These are phyloP conservation scores for Hypolimnas misippus DNA, from an alignment of 2,888 invertebrate species.

Conservation along the genomic window DNA sequence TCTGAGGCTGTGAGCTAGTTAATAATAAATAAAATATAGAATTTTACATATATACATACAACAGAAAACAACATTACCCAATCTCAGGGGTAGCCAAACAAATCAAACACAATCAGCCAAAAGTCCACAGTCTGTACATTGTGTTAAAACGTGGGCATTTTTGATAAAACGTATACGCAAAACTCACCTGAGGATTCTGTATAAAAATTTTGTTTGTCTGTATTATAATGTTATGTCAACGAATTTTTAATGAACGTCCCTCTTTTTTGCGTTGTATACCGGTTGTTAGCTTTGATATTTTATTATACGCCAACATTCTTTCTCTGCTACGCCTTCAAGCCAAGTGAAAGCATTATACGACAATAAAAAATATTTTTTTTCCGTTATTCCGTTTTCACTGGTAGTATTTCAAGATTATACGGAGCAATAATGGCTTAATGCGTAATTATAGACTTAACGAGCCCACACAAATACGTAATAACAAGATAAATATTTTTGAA, in stretches of 20 bases:
- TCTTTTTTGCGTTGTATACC: constrained; percentile 15
- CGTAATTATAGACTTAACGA: background rate
- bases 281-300: constrained; percentile 31
- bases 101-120: background rate
- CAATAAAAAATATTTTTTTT: no score
- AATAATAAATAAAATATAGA: no score
- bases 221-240: constrained; percentile 28
- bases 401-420: background rate
- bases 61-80: background rate
- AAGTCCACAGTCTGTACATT: background rate
- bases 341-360: background rate
- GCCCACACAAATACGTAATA: background rate
- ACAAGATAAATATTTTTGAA: background rate
- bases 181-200: background rate
- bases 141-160: background rate
- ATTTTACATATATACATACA: background rate
- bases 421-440: background rate
- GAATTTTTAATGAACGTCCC: constrained; percentile 25
- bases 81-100: background rate
- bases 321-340: constrained; percentile 6
- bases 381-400: background rate
- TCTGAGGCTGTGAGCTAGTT: no score
- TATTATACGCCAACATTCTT: constrained; percentile 26
- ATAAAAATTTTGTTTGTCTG: background rate
- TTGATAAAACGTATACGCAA: background rate